phyloP scores from a whole-genome alignment of 2,888 invertebrate genomes.

The Watsonalla binaria region DNA sequence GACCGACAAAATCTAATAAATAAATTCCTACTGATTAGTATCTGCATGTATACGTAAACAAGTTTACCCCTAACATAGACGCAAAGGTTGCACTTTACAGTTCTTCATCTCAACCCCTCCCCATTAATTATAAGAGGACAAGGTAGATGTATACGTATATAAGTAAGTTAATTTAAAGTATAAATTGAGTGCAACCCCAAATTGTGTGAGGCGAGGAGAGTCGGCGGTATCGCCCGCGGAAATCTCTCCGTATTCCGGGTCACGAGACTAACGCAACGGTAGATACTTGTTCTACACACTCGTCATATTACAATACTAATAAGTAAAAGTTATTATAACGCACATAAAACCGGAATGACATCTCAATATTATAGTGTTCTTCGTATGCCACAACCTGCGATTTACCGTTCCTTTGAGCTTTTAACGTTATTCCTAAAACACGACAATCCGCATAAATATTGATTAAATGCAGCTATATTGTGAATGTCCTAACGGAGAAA shows the following conservation, averaged over 20 bases:
- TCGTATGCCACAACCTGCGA: neutral
- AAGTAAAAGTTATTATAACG: conserved; percentile 29
- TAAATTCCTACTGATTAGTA: no score
- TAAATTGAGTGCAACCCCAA: conserved; percentile 1
- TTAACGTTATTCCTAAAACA: conserved; percentile 18
- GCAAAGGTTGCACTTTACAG: no score
- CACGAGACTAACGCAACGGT: conserved; percentile 57
- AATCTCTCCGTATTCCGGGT: conserved; percentile 50
- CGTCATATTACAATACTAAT: conserved; percentile 37
- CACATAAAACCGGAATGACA: conserved; percentile 23
- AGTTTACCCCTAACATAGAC: no score
- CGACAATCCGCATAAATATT: conserved; percentile 9
- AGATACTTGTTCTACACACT: conserved; percentile 37
- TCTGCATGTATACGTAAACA: no score
- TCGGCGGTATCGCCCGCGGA: conserved; percentile 32
- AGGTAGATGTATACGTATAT: neutral
- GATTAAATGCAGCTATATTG: neutral
- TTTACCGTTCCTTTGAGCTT: conserved; percentile 1
- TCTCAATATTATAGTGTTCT: neutral
- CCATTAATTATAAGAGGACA: neutral
- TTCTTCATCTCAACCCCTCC: neutral
- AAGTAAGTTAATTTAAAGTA: neutral
- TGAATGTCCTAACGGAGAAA: neutral
- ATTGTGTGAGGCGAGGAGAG: neutral
- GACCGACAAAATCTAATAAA: no score